phyloP scores from a whole-genome alignment of 2,888 invertebrate genomes.

The Limnephilus rhombicus region DNA sequence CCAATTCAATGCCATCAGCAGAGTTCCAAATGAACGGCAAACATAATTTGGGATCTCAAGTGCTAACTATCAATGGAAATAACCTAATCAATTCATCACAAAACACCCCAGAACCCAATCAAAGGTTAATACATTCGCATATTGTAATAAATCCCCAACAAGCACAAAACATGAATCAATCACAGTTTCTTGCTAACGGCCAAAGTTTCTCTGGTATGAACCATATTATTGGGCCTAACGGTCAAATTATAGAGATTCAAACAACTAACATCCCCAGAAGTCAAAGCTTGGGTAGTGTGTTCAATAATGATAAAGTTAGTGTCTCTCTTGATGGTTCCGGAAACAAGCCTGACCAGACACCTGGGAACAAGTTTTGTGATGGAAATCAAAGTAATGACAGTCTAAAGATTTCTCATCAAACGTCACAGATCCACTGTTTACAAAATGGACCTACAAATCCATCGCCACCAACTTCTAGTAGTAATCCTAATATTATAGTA shows the following conservation, averaged over 20 bases:
- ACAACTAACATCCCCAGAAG: constrained; percentile 68
- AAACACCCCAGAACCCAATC: constrained; percentile 58
- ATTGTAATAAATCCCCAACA: constrained; percentile 67
- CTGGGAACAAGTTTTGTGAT: constrained; percentile 41
- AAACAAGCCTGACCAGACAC: constrained; percentile 40
- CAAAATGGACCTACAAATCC: constrained; percentile 69
- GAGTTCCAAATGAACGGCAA: constrained; percentile 57
- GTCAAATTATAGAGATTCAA: constrained; percentile 80
- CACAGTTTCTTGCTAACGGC: constrained; percentile 29
- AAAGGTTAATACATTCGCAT: constrained; percentile 66
- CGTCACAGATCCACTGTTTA: constrained; percentile 57
- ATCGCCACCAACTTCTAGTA: constrained; percentile 70
- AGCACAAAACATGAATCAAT: constrained; percentile 65
- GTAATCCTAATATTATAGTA: constrained; percentile 63
- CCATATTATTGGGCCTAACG: constrained; percentile 78
- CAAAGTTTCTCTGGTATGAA: constrained; percentile 68
- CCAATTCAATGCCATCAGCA: constrained; percentile 65
- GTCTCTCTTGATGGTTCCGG: constrained; percentile 29
- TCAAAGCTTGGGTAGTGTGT: constrained; percentile 63
- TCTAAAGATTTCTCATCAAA: constrained; percentile 35
- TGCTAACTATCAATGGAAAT: constrained; percentile 63
- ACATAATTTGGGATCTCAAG: constrained; percentile 55
- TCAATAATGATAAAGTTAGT: constrained; percentile 55
- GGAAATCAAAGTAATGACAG: constrained; percentile 45
- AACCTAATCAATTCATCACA: constrained; percentile 43